Evolutionary conservation across 2,113 vertebrate genomes (phyloP).

Genomic region (Macrotis lagotis): DNA sequence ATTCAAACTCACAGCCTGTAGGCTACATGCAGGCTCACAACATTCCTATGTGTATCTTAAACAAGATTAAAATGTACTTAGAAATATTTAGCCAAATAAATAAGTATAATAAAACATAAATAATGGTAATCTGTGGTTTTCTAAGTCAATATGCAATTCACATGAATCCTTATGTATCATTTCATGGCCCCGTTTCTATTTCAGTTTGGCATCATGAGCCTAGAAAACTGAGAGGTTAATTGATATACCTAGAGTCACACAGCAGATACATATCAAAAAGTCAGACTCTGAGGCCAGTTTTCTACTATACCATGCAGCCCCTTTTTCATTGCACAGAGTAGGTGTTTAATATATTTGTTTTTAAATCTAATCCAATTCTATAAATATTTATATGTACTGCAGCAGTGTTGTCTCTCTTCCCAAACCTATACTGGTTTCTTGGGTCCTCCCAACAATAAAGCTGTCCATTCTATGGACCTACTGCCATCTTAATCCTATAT

Average conservation of each 20-base stretch:
- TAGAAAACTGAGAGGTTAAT: not conserved
- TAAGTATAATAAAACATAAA: not conserved
- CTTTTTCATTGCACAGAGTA: not conserved
- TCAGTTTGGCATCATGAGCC: not conserved
- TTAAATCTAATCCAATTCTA: not conserved
- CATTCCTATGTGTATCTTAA: not conserved
- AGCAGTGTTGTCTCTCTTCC: not conserved
- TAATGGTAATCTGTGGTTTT: not conserved
- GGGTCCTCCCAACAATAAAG: not conserved
- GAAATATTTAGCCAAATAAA: not conserved
- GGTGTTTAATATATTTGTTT: not conserved
- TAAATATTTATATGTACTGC: not conserved
- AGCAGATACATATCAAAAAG: not conserved
- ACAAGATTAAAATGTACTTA: not conserved
- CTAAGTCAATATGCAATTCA: not conserved
- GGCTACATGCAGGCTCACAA: not conserved
- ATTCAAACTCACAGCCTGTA: not conserved
- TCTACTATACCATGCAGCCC: rapidly evolving
- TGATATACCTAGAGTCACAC: not conserved
- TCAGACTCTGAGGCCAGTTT: not conserved
- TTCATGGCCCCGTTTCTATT: not conserved
- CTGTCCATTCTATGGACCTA: not conserved
- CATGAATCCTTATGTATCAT: rapidly evolving
- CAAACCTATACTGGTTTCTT: not conserved
- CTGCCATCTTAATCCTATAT: not conserved